Conservation (phyloP, 2,888 invertebrate genomes). For the Spialia ferax region DNA sequence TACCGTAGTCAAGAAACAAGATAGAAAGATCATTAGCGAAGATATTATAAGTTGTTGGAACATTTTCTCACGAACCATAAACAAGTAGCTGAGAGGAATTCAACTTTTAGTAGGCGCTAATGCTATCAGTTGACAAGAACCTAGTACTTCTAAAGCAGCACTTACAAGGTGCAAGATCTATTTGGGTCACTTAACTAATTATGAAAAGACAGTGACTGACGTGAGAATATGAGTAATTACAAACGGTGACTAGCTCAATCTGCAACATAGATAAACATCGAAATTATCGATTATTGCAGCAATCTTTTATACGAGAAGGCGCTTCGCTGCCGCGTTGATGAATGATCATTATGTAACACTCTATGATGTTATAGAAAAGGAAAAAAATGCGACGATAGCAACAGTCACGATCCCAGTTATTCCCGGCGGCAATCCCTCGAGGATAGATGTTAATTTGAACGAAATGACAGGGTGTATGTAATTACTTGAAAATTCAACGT, state of each 20-base stretch:
- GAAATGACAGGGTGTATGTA: constrained; percentile 47
- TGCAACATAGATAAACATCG: constrained; percentile 36
- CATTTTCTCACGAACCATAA: constrained; percentile 32
- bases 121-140: constrained; percentile 28
- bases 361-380: constrained; percentile 32
- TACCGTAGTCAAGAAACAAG: constrained; percentile 30
- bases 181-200: constrained; percentile 51
- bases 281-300: constrained; percentile 39
- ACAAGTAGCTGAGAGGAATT: constrained; percentile 22
- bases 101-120: constrained; percentile 34
- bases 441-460: constrained; percentile 42
- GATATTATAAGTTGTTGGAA: constrained; percentile 30
- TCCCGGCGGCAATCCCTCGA: constrained; percentile 41
- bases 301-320: constrained; percentile 41
- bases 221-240: constrained; percentile 68
- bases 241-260: constrained; percentile 58
- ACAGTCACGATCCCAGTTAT: constrained; percentile 41
- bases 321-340: constrained; percentile 42
- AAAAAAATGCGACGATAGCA: constrained; percentile 44
- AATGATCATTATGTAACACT: constrained; percentile 42
- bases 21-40: constrained; percentile 31
- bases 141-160: constrained; percentile 43
- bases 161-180: constrained; percentile 46
- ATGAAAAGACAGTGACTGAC: constrained; percentile 47
- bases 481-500: constrained; percentile 42